phyloP scores from a whole-genome alignment of 2,888 invertebrate genomes.

The Hemistola chrysoprasaria region DNA sequence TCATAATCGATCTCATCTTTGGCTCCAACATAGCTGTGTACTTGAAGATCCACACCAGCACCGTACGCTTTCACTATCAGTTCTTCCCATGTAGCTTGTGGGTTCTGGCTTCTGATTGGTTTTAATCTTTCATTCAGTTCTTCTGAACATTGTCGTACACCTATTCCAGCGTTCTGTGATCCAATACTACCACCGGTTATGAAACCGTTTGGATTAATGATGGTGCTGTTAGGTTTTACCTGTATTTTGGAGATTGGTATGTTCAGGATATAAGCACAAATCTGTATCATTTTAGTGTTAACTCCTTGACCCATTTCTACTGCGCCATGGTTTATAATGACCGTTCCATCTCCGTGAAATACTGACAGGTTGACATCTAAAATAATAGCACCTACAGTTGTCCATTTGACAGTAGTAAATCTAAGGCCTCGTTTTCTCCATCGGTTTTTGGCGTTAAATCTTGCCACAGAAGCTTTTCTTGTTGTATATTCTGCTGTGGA shows the following conservation, averaged over 20 bases:
- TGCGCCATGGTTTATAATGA: conserved; percentile 84
- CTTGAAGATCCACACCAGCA: conserved; percentile 49
- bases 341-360: conserved; percentile 82
- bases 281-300: conserved; percentile 85
- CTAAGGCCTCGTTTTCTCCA: conserved; percentile 87
- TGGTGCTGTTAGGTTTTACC: conserved; percentile 83
- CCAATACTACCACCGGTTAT: conserved; percentile 85
- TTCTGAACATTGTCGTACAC: conserved; percentile 73
- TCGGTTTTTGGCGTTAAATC: conserved; percentile 84
- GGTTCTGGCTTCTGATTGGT: conserved; percentile 56
- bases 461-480: conserved; percentile 66
- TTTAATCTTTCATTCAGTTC: conserved; percentile 63
- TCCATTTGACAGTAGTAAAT: conserved; percentile 84
- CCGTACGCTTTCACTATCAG: conserved; percentile 68
- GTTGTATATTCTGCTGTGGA: conserved; percentile 73
- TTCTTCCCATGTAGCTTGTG: conserved; percentile 71
- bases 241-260: conserved; percentile 83
- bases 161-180: conserved; percentile 84
- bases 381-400: conserved; percentile 47
- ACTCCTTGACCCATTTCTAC: conserved; percentile 88
- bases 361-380: conserved; percentile 81
- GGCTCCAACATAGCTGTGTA: conserved; percentile 36
- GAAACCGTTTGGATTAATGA: conserved; percentile 83
- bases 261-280: conserved; percentile 83
- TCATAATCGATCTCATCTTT: conserved; percentile 39